A percentile compares a stretch with the other conserved stretches of the same genome.
These are phyloP conservation scores for Enchytraeus crypticus DNA, from an alignment of 2,888 invertebrate species.

Conservation along the genomic window DNA sequence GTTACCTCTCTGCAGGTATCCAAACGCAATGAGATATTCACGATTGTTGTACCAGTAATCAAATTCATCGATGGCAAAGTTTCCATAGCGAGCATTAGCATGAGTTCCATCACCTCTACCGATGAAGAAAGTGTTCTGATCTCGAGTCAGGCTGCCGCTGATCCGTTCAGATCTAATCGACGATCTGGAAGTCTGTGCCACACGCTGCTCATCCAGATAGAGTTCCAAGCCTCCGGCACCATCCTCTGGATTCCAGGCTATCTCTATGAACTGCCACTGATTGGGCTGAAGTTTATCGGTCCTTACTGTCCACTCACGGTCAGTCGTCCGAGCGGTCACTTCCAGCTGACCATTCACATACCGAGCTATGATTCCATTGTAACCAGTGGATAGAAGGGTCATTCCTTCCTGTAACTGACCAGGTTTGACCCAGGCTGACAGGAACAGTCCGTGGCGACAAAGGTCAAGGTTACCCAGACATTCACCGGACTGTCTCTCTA, in stretches of 20 bases:
- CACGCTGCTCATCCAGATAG: conserved; percentile 32
- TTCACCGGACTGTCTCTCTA: conserved; percentile 31
- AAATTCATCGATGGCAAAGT: conserved; percentile 41
- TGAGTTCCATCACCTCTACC: conserved; percentile 19
- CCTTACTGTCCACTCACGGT: conserved; percentile 14
- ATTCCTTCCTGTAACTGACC: conserved; percentile 27
- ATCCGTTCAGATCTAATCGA: background rate
- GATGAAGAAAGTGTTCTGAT: conserved; percentile 18
- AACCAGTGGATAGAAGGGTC: conserved; percentile 37
- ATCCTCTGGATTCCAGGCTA: conserved; percentile 37
- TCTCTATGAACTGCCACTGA: conserved; percentile 42
- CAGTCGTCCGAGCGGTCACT: conserved; percentile 15
- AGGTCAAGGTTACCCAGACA: conserved; percentile 39
- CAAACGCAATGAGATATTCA: conserved; percentile 40
- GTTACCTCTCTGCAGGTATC: conserved; percentile 42
- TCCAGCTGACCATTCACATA: conserved; percentile 30
- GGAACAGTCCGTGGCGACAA: conserved; percentile 23
- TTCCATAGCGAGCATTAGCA: conserved; percentile 25
- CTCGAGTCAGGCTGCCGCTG: background rate
- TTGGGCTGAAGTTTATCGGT: conserved; percentile 20
- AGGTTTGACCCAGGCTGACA: conserved; percentile 24
- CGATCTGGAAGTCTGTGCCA: conserved; percentile 23
- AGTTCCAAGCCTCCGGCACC: conserved; percentile 34
- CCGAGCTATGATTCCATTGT: conserved; percentile 36
- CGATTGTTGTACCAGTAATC: conserved; percentile 42